Evolutionary conservation across 2,113 vertebrate genomes (phyloP).

Genomic region (Psettodes erumei): DNA sequence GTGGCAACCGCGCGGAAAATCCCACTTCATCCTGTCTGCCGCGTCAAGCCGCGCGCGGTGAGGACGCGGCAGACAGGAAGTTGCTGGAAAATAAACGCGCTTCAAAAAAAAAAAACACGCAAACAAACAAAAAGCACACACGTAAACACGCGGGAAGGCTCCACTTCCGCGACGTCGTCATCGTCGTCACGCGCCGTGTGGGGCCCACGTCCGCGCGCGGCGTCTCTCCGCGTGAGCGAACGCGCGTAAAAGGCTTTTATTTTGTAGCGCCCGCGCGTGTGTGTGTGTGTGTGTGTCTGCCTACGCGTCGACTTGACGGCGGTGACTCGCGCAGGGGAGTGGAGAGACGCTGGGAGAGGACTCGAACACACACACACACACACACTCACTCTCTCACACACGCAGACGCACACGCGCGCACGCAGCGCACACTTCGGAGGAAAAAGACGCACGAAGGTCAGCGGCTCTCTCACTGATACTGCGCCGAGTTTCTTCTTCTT

Average conservation of each 20-base stretch:
- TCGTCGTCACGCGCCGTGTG: no score
- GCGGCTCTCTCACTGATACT: constrained; percentile 34
- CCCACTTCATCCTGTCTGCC: constrained; percentile 78
- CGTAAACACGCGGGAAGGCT: no score
- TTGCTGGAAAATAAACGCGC: constrained; percentile 56
- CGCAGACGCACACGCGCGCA: constrained; percentile 18
- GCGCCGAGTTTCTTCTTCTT: constrained; percentile 6
- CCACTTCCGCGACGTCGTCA: no score
- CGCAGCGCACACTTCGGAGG: constrained; percentile 60
- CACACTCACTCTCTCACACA: constrained; percentile 12
- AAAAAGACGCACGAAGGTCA: constrained; percentile 67
- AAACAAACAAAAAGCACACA: no score
- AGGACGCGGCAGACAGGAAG: constrained; percentile 29
- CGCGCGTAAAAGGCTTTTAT: constrained; percentile 52
- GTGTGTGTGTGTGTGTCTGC: background rate
- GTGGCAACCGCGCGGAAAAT: constrained; percentile 89
- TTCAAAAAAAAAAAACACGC: no score
- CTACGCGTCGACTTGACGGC: background rate
- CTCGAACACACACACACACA: constrained; percentile 57
- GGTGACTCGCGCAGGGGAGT: constrained; percentile 70
- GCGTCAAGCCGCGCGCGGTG: constrained; percentile 27
- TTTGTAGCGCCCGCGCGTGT: background rate
- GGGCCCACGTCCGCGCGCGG: no score
- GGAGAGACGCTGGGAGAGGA: constrained; percentile 68
- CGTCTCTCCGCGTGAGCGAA: background rate